Base-by-base conservation (phyloP, 2,888 invertebrate genomes). In the Odontomyia ornata region DNA sequence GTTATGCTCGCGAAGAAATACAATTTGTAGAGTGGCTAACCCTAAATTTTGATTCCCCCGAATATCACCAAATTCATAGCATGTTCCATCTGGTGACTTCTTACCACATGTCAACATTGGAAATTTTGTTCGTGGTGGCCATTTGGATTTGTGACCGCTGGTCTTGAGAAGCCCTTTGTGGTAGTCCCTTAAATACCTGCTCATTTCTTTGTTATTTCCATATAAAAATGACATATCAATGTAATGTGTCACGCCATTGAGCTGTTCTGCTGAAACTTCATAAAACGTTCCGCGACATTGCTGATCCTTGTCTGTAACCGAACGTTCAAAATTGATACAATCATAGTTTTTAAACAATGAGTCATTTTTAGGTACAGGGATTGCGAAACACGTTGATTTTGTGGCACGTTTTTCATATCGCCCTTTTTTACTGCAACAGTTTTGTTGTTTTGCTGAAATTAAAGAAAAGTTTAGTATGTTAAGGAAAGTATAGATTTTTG, bases 141-240 rank as follows among this genome's bases (percentile, higher is more conserved):
- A 95, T 81, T 93, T 90, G 52, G 89, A 89, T 0, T 92, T 91
- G 62, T 93, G 89, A 47, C 90, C 85, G 13, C 91, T 89, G 0
- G 91, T 90, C 46, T 87, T 84, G 81, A 95, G 85, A n/a, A 91
- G 89, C 0, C 96, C 96, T 0, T 92, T 92, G 57, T 88, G 86
- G 82, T 90, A 90, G 13, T 91, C 89, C 5, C 96, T 89, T 23
- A 95, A 87, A 27, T 90, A 90, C 5, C 88, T 88, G 21, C 91
- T 91, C 79, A 92, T 90, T 47, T 89, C 87, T 15, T 89, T 89
- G 1, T 89, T 91, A 79, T 91, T 94, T 0, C 96, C 96, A 82
- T 96, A 96, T 1, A 95, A 92, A 43, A 93, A 85, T 0, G 95
- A 95, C 1, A 93, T 88, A 82, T 95, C 95, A 88, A 94, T 86